These are phyloP conservation scores for Aphelinus certus DNA, from an alignment of 1,140 invertebrate genomes.

Conservation along the genomic window DNA sequence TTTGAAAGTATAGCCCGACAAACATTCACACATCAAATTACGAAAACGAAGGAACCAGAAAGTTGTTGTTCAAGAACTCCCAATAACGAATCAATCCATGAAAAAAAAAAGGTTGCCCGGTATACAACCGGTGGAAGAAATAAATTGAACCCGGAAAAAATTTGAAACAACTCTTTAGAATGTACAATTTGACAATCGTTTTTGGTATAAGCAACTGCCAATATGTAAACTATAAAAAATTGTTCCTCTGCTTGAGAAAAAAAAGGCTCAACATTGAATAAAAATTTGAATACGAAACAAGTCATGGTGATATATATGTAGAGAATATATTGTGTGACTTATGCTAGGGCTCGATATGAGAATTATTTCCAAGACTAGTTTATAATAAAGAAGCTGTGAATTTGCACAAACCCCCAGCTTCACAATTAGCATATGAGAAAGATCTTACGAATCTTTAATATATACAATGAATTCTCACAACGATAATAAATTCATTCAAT, in stretches of 20 bases:
- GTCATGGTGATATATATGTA: background rate
- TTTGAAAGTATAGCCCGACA: background rate
- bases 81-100: constrained; percentile 13
- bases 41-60: constrained; percentile 23
- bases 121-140: background rate
- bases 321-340: constrained; percentile 3
- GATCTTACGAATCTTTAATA: background rate
- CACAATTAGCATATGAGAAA: constrained; percentile 9
- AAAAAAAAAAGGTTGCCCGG: constrained; percentile 11
- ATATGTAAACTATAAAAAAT: constrained; percentile 54
- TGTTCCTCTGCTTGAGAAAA: constrained; percentile 38
- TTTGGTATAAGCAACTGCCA: constrained; percentile 42
- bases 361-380: constrained; percentile 32
- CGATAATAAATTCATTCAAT: constrained; percentile 21
- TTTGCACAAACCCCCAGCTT: background rate
- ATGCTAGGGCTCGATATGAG: constrained; percentile 27
- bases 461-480: constrained; percentile 21
- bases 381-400: background rate
- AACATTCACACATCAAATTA: constrained; percentile 9
- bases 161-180: constrained; percentile 48
- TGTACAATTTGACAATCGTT: constrained; percentile 50
- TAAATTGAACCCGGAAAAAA: constrained; percentile 20
- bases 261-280: too few species aligned
- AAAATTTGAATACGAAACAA: too few species aligned
- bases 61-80: background rate